Percentiles rank a stretch among this genome's conserved stretches.
Evolutionary conservation across 2,888 invertebrate genomes (phyloP).

Genomic region (Anagyrus pseudococci): DNA sequence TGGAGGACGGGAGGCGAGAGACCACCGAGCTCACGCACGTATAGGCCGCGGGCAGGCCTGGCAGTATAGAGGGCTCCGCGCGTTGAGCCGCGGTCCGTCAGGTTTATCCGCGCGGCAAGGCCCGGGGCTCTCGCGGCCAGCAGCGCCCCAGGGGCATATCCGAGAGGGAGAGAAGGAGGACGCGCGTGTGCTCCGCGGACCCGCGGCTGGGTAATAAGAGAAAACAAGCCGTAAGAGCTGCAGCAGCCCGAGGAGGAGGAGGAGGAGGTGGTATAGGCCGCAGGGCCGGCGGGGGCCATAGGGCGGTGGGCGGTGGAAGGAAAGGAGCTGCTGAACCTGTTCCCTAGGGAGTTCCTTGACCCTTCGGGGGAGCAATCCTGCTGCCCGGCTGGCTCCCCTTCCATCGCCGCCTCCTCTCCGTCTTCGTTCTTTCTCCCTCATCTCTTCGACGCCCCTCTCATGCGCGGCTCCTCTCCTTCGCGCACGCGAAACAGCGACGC

Average conservation of each 20-base stretch:
- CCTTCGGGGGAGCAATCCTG: conserved; percentile 49
- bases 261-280: conserved; percentile 2
- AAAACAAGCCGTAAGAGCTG: background rate
- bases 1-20: too few species aligned
- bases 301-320: conserved; percentile 44
- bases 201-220: background rate
- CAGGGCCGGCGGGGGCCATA: conserved; percentile 30
- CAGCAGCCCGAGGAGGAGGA: background rate
- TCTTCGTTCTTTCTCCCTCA: conserved; percentile 6
- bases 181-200: background rate
- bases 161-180: conserved; percentile 20
- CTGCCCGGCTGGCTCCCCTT: conserved; percentile 16
- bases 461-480: conserved; percentile 11
- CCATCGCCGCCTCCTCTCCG: background rate
- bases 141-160: conserved; percentile 49
- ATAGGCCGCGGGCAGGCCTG: too few species aligned
- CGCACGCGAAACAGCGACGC: too few species aligned
- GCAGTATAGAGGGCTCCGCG: too few species aligned
- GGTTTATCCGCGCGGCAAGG: conserved; percentile 51
- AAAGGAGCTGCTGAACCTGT: conserved; percentile 60
- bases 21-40: too few species aligned
- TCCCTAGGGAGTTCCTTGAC: conserved; percentile 63
- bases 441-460: too few species aligned
- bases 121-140: conserved; percentile 52
- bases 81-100: background rate